Percentiles rank a stretch among this genome's conserved stretches.
Conservation (phyloP, 2,113 vertebrate genomes). For the Chascanopsetta lugubris region DNA sequence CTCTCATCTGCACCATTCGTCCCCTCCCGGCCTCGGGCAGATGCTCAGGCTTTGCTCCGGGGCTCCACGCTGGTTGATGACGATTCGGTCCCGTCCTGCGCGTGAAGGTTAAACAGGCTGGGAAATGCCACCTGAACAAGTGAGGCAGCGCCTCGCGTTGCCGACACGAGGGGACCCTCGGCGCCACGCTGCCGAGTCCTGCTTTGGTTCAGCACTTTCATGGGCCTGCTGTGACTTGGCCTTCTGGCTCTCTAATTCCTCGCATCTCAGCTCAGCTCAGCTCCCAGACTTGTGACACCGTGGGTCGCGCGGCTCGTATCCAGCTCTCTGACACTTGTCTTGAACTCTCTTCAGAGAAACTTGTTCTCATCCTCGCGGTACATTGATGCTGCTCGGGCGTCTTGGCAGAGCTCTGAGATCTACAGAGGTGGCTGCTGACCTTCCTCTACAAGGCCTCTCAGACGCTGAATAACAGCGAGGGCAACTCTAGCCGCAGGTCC, state of each 20-base stretch:
- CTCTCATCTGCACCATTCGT: not conserved
- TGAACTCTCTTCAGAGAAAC: not conserved
- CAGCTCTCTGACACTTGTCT: not conserved
- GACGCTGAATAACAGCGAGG: not conserved
- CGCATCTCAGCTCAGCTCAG: not conserved
- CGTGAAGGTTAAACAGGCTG: not conserved
- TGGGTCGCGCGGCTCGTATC: not conserved
- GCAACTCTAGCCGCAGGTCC: not conserved
- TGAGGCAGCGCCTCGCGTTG: not conserved
- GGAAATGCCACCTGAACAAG: not conserved
- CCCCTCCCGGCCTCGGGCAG: not conserved
- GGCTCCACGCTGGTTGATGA: not conserved
- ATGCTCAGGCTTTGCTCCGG: not conserved
- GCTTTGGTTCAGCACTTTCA: conserved; percentile 3
- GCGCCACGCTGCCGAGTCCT: not conserved
- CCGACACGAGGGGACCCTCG: not conserved
- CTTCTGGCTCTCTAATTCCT: not conserved
- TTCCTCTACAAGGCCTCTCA: not conserved
- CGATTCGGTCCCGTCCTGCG: not conserved
- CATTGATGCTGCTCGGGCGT: not conserved
- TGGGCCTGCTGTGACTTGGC: not conserved
- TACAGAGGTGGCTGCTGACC: not conserved
- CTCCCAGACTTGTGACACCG: not conserved
- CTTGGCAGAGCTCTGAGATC: not conserved
- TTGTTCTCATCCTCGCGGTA: not conserved